Percentiles rank a stretch among this genome's conserved stretches.
phyloP scores from a whole-genome alignment of 2,113 vertebrate genomes.

The Gadus chalcogrammus region DNA sequence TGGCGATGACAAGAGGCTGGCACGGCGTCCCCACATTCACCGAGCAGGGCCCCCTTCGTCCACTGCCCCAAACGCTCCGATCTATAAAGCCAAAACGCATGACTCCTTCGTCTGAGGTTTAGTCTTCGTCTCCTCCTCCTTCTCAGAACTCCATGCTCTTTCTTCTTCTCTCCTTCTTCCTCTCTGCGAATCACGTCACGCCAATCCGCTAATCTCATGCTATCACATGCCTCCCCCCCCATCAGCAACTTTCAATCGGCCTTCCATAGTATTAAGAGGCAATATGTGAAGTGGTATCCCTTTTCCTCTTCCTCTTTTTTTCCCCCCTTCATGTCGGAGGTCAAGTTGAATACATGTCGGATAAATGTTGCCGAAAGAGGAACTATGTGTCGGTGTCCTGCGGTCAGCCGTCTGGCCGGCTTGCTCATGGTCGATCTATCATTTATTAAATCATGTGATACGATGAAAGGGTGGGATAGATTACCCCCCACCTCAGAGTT shows the following conservation, averaged over 20 bases:
- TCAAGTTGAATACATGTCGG: background rate
- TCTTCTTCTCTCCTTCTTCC: background rate
- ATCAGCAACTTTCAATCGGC: background rate
- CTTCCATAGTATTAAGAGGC: background rate
- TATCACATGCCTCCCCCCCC: constrained; percentile 34
- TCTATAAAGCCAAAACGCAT: constrained; percentile 53
- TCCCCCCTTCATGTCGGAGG: background rate
- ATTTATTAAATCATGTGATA: no score
- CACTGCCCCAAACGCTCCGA: constrained; percentile 11
- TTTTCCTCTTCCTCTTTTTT: constrained; percentile 8
- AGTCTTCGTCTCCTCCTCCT: constrained; percentile 5
- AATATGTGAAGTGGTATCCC: background rate
- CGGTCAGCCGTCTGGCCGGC: no score
- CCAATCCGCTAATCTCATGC: constrained; percentile 24
- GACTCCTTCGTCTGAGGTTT: constrained; percentile 23
- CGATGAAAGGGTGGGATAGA: no score
- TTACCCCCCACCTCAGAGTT: no score
- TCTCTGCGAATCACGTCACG: constrained; percentile 1
- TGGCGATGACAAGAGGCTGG: constrained; percentile 11
- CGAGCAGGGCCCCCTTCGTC: background rate
- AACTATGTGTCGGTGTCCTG: no score
- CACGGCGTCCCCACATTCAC: constrained; percentile 25
- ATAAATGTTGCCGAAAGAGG: no score
- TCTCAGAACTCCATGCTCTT: constrained; percentile 12
- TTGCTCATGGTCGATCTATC: no score